These are phyloP conservation scores for Phalera bucephala DNA, from an alignment of 2,888 invertebrate genomes.

Conservation along the genomic window DNA sequence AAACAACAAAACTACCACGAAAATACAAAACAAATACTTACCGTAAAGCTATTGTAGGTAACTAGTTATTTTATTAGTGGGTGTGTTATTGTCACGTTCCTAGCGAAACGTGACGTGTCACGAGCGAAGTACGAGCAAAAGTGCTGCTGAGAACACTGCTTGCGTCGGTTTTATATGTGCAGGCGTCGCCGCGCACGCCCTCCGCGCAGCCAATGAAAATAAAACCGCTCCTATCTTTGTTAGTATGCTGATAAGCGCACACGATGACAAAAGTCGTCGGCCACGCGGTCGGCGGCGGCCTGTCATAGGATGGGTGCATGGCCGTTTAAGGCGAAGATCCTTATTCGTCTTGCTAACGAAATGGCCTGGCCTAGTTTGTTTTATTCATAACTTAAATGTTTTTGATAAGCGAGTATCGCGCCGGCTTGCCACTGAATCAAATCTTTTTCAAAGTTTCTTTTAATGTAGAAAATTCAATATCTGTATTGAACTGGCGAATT, in stretches of 20 bases:
- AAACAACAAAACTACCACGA: background rate
- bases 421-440: too few species aligned
- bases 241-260: conserved; percentile 41
- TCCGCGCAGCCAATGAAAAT: conserved; percentile 67
- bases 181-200: conserved; percentile 68
- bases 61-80: conserved; percentile 2
- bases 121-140: conserved; percentile 38
- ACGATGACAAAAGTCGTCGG: conserved; percentile 50
- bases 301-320: conserved; percentile 66
- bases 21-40: background rate
- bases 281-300: conserved; percentile 56
- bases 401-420: conserved; percentile 8
- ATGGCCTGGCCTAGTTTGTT: too few species aligned
- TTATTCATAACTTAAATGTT: too few species aligned
- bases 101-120: conserved; percentile 37
- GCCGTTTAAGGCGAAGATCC: conserved; percentile 52
- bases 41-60: background rate
- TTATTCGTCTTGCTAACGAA: too few species aligned
- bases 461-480: too few species aligned
- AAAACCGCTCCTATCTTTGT: conserved; percentile 37
- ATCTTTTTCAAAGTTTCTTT: too few species aligned
- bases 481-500: too few species aligned
- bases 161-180: conserved; percentile 55
- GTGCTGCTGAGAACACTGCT: conserved; percentile 39
- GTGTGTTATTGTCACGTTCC: conserved; percentile 24